A percentile compares a stretch with the other conserved stretches of the same genome.
Evolutionary conservation across 2,888 invertebrate species (phyloP).

Genomic region (Heliconius erato): DNA sequence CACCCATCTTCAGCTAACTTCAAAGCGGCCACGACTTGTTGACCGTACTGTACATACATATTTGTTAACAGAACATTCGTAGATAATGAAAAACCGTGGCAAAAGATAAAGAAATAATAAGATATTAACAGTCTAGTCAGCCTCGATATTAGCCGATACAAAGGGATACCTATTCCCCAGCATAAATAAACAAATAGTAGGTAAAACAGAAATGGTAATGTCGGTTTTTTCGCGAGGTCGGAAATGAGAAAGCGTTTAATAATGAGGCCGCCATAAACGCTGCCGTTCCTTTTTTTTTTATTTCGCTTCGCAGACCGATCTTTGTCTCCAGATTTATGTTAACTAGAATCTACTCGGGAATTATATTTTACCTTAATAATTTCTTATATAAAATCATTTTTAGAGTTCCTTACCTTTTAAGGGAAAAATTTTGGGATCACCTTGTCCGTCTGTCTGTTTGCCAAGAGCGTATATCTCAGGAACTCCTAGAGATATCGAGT

Average conservation of each 20-base stretch:
- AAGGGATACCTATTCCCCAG: constrained; percentile 55
- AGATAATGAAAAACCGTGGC: constrained; percentile 1
- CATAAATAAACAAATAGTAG: constrained; percentile 51
- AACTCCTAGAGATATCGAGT: too few relatives aligned
- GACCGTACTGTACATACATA: neutral
- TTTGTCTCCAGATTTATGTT: constrained; percentile 65
- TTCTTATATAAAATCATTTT: neutral
- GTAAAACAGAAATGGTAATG: constrained; percentile 52
- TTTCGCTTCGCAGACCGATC: constrained; percentile 63
- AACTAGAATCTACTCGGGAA: constrained; percentile 43
- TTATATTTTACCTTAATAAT: constrained; percentile 37
- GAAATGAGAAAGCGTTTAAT: constrained; percentile 72
- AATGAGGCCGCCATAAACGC: constrained; percentile 73
- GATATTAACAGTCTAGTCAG: constrained; percentile 31
- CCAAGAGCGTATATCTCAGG: too few relatives aligned
- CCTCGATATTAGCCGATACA: constrained; percentile 34
- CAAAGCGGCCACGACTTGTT: too few relatives aligned
- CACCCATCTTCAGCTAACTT: too few relatives aligned
- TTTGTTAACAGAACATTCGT: neutral
- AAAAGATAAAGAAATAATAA: constrained; percentile 17
- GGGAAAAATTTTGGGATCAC: too few relatives aligned
- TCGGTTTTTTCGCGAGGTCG: constrained; percentile 62
- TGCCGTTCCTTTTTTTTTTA: constrained; percentile 72
- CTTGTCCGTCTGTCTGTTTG: too few relatives aligned
- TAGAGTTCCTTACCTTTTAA: too few relatives aligned